Base-by-base conservation (phyloP, 2,113 vertebrate species). In the Suricata suricatta region DNA sequence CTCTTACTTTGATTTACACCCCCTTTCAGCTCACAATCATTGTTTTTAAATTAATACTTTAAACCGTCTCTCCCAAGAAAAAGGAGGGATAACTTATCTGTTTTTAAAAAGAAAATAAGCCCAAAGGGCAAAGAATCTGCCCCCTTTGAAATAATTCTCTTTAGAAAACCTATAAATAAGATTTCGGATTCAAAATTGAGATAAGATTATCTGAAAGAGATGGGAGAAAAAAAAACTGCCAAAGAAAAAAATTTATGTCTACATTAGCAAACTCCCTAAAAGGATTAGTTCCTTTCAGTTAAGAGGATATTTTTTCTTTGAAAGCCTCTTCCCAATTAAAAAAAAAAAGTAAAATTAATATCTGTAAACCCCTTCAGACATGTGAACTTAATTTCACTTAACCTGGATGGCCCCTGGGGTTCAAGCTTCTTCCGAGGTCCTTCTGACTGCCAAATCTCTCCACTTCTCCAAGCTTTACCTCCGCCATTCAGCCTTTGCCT, bases 1-100 rank as follows among this genome's bases (percentile, higher is more conserved):
- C 82, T 90, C 88, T 33, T 38, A 25, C 74, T 95, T 97, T 98
- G 97, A 97, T 98, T 97, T 97, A 97, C 29, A 1, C 50, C 33
- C 41, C 52, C 64, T 94, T 96, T 98, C 95, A 94, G 95, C 89
- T 77, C 66, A 86, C 54, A 57, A 97, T 96, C 93, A 97, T 96
- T 96, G 88, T 97, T 97, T 98, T 97, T 81, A 96, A 98, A 98
- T 98, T 96, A 98, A 96, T 98, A 97, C 96, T 97, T 97, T 95
- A 97, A 97, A 94, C 97, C 92, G 97, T 89, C 96, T 97, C 85
- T 96, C 93, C 90, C 16, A 31, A 97, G 96, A 88, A 97, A 96
- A 94, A 95, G 96, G 96, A 97, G 94, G 82, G 92, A 96, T 97
- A 92, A 98, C 87, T 97, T 97, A 97, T 97, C 92, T 96, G 85